These are phyloP conservation scores for Atherix ibis DNA, from an alignment of 2,888 invertebrate species.

Conservation along the genomic window DNA sequence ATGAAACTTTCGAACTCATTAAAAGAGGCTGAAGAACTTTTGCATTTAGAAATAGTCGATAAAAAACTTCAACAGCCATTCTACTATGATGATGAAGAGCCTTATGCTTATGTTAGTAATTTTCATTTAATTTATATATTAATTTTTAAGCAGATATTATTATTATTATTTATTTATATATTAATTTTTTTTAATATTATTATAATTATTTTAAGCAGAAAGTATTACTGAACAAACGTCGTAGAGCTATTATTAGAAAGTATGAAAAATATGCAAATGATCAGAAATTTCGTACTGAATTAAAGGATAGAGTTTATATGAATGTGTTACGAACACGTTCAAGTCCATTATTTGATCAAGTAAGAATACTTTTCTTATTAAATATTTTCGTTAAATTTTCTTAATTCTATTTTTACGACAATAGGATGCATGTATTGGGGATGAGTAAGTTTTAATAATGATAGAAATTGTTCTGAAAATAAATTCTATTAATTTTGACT, in stretches of 20 bases:
- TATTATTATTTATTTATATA: neutral
- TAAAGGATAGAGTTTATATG: slow-evolving; percentile 1
- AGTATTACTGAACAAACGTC: slow-evolving; percentile 6
- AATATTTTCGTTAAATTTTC: neutral
- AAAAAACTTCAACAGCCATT: slow-evolving; percentile 7
- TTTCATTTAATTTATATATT: too few species aligned
- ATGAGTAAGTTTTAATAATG: slow-evolving; percentile 1
- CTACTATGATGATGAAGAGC: slow-evolving; percentile 7
- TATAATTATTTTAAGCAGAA: slow-evolving; percentile 3
- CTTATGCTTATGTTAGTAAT: slow-evolving; percentile 6
- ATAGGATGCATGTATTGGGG: slow-evolving; percentile 1
- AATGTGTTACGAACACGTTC: slow-evolving; percentile 2
- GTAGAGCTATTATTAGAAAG: slow-evolving; percentile 7
- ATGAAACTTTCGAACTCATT: slow-evolving; percentile 1
- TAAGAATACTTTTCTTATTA: slow-evolving; percentile 1
- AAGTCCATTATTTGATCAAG: slow-evolving; percentile 6
- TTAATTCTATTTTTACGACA: neutral
- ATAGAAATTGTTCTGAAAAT: neutral
- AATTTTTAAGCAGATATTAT: too few species aligned
- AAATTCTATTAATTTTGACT: slow-evolving; percentile 1
- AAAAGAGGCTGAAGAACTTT: slow-evolving; percentile 4
- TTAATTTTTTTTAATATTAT: neutral
- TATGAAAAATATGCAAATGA: slow-evolving; percentile 6
- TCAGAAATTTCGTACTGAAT: slow-evolving; percentile 2
- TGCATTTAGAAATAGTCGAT: slow-evolving; percentile 8